Evolutionary conservation across 1,140 invertebrate genomes (phyloP).

Genomic region (Chrysomallon squamiferum): DNA sequence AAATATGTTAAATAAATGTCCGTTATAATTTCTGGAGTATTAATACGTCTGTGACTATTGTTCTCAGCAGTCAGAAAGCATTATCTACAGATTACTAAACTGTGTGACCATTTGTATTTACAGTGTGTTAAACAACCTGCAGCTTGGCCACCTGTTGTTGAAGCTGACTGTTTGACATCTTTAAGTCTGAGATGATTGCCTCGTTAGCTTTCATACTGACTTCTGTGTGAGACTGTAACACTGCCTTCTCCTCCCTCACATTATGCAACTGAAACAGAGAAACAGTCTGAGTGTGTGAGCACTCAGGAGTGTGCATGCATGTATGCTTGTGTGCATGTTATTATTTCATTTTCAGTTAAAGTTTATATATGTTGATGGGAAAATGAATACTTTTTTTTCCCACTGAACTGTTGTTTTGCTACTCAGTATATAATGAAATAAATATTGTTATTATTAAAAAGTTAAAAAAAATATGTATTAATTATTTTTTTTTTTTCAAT

Average conservation of each 20-base stretch:
- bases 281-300: no score
- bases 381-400: background rate
- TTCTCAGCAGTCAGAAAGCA: no score
- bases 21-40: no score
- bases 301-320: background rate
- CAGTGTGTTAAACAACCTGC: constrained; percentile 1
- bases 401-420: background rate
- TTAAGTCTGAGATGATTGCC: background rate
- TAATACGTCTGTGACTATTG: no score
- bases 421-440: background rate
- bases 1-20: no score
- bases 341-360: background rate
- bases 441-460: background rate
- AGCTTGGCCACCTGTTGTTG: constrained; percentile 6
- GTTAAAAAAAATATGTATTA: no score
- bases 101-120: no score
- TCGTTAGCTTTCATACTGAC: constrained; percentile 2
- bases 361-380: background rate
- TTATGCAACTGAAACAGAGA: constrained; percentile 3
- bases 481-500: no score
- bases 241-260: constrained; percentile 3
- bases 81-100: no score
- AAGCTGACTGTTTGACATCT: constrained; percentile 3
- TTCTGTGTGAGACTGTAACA: background rate
- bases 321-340: background rate